Evolutionary conservation across 2,888 invertebrate genomes (phyloP).

Genomic region (Salpingus planirostris): DNA sequence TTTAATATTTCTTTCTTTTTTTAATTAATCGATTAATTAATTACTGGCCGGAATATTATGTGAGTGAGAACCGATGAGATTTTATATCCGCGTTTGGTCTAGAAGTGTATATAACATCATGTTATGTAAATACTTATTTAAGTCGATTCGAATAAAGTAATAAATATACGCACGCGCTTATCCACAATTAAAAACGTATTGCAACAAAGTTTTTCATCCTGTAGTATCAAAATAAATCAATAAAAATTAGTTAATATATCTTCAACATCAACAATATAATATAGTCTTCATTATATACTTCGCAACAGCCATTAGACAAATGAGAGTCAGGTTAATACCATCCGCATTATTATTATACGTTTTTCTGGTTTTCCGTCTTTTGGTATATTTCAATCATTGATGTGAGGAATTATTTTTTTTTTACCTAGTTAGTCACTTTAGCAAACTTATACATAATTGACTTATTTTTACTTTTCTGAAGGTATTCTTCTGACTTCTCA

Average conservation of each 20-base stretch:
- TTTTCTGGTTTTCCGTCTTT: constrained; percentile 13
- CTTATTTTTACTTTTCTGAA: constrained; percentile 14
- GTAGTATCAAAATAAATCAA: constrained; percentile 35
- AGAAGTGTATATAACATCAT: too few species aligned
- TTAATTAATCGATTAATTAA: too few species aligned
- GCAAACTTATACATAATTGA: constrained; percentile 31
- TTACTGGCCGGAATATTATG: too few species aligned
- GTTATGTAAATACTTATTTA: constrained; percentile 6
- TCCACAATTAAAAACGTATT: constrained; percentile 12
- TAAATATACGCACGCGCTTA: not conserved
- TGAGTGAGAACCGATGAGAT: too few species aligned
- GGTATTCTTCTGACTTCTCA: constrained; percentile 35
- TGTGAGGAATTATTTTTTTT: too few species aligned
- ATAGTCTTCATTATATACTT: constrained; percentile 38
- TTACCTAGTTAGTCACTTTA: too few species aligned
- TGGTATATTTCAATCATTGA: too few species aligned
- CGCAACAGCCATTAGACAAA: constrained; percentile 39
- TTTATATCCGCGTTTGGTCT: too few species aligned
- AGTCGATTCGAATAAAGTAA: constrained; percentile 12
- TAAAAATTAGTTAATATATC: constrained; percentile 36
- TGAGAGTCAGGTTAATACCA: constrained; percentile 36
- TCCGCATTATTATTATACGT: constrained; percentile 14
- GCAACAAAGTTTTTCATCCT: constrained; percentile 29
- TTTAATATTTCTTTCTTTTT: too few species aligned
- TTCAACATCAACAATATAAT: constrained; percentile 37